These are phyloP conservation scores for Antedon bifida DNA, from an alignment of 35 echinoderm and acorn worm genomes.

Conservation along the genomic window DNA sequence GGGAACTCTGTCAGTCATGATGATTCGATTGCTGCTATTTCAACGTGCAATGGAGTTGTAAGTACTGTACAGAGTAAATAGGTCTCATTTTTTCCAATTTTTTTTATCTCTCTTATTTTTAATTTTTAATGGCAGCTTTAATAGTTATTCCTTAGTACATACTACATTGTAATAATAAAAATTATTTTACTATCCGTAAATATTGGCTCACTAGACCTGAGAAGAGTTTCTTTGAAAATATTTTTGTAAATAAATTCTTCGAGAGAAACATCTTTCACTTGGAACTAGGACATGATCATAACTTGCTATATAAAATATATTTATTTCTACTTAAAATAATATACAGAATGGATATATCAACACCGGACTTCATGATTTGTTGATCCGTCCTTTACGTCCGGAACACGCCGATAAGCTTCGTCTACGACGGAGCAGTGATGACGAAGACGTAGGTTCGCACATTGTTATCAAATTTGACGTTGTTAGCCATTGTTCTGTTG, in stretches of 20 bases:
- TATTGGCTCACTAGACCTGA: too few species aligned
- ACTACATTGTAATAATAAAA: too few species aligned
- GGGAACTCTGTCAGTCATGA: not conserved
- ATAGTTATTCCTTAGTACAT: too few species aligned
- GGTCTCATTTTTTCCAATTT: too few species aligned
- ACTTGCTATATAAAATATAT: too few species aligned
- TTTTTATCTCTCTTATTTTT: too few species aligned
- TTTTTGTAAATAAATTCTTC: too few species aligned
- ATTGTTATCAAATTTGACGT: not conserved
- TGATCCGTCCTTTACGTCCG: not conserved
- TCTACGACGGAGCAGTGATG: not conserved
- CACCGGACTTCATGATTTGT: not conserved
- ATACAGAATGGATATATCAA: not conserved
- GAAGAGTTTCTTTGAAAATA: too few species aligned
- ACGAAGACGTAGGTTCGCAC: not conserved
- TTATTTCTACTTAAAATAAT: not conserved
- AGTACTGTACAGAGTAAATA: not conserved
- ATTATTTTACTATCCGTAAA: too few species aligned
- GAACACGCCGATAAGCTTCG: not conserved
- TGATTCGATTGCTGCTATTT: not conserved
- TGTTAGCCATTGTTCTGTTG: not conserved
- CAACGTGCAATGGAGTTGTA: not conserved
- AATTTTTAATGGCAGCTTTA: too few species aligned
- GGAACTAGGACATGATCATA: too few species aligned
- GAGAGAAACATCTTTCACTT: too few species aligned